Evolutionary conservation across 2,113 vertebrate species (phyloP), one percentile per base, ranked within the genome.

Genomic region (Nerophis lumbriciformis): DNA sequence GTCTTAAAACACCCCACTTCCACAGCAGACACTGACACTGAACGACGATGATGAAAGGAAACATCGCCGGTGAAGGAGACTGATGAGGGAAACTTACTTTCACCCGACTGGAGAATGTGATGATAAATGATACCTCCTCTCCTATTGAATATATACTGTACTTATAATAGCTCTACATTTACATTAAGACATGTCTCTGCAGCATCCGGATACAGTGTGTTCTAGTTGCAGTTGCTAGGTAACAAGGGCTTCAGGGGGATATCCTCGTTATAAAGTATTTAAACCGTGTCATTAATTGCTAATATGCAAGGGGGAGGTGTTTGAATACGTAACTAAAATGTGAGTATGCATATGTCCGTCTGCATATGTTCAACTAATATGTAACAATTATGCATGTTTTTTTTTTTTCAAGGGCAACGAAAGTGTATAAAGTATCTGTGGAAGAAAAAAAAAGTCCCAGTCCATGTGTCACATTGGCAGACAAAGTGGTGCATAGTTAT

Each of bases 211-310:
- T 77, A 57, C 73, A 63, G 74, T 76, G 80, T 77, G 68, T 82
- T 86, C 80, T 65, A 65, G 55, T 78, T 75, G 85, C 87, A 75
- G 90, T 91, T 90, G 89, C 90, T 91, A 91, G 89, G 90, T 85
- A 90, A 91, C 89, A 88, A 86, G 79, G 81, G 67, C 77, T 83
- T 80, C 68, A 73, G 38, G 69, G 87, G 87, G 76, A 87, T 87
- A 81, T 73, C 88, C 87, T 90, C 66, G 71, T 90, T 87, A 85
- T 82, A 66, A 88, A 88, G 85, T 83, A 88, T 88, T 88, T 85
- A 79, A 82, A 87, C 87, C 63, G 77, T 73, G 66, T 85, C 73
- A 85, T 88, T 89, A 88, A 86, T 87, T 77, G 76, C 76, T 75
- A 76, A 83, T 88, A 84, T 80, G 53, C 63, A 76, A 63, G 76